A percentile compares a stretch with the other conserved stretches of the same genome.
These are phyloP conservation scores for Ophioninae sp. DNA, from an alignment of 2,888 invertebrate species.

Conservation along the genomic window DNA sequence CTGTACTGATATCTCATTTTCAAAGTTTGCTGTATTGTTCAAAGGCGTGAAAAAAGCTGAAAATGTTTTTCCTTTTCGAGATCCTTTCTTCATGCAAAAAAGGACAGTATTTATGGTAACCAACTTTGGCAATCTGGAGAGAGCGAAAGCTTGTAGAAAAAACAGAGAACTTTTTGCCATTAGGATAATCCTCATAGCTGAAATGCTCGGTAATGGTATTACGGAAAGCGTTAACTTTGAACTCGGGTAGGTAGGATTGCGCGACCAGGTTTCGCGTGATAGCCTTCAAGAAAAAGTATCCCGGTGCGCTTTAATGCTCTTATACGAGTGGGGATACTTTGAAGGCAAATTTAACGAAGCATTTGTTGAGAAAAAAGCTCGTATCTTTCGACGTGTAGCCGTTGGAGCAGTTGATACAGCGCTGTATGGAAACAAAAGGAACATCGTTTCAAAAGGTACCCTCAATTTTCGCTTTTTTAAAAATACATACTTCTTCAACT, in stretches of 20 bases:
- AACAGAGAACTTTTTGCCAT: conserved; percentile 14
- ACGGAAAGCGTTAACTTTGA: conserved; percentile 35
- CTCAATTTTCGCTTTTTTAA: background rate
- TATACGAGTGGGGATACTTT: background rate
- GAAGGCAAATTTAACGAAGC: conserved; percentile 28
- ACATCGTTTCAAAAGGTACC: conserved; percentile 8
- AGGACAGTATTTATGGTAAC: conserved; percentile 10
- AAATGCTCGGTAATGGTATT: conserved; percentile 43
- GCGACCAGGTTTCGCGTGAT: background rate
- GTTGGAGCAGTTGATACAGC: conserved; percentile 16
- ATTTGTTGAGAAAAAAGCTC: conserved; percentile 1
- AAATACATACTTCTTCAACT: background rate
- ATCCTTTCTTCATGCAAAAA: background rate
- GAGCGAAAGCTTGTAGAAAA: background rate
- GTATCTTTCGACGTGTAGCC: conserved; percentile 6
- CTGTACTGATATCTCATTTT: no score
- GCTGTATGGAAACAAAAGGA: conserved; percentile 16
- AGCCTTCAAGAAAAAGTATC: conserved; percentile 40
- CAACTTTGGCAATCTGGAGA: conserved; percentile 23
- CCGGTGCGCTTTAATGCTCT: conserved; percentile 35
- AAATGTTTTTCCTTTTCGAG: background rate
- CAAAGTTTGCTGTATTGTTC: no score
- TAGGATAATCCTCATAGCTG: conserved; percentile 31
- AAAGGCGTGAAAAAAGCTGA: background rate
- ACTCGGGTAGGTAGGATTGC: conserved; percentile 36